phyloP scores from a whole-genome alignment of 64 coral and sea anemone species.

The Montipora cactus region DNA sequence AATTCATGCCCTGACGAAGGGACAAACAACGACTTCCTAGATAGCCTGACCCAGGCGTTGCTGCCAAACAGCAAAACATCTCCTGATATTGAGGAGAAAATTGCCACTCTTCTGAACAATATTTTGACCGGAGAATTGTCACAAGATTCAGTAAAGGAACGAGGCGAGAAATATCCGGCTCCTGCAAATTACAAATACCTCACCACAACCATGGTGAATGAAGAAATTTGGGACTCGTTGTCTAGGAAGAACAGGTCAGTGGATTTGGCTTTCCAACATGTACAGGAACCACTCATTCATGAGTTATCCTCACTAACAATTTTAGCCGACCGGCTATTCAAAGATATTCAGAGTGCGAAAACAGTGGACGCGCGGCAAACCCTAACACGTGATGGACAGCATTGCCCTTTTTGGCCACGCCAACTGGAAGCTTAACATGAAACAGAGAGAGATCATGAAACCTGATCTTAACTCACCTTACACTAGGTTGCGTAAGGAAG shows the following conservation, averaged over 20 bases:
- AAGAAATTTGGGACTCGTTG: conserved; percentile 54
- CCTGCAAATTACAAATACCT: conserved; percentile 65
- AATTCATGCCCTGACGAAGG: too few species aligned
- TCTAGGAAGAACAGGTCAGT: too few species aligned
- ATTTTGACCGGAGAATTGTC: conserved; percentile 24
- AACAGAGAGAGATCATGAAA: conserved; percentile 40
- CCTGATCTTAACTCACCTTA: conserved; percentile 51
- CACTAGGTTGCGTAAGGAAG: conserved; percentile 45
- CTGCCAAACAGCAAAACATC: conserved; percentile 22
- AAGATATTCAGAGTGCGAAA: conserved; percentile 4
- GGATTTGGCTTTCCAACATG: conserved; percentile 3
- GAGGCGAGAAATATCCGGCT: conserved; percentile 49
- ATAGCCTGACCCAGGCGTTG: conserved; percentile 72
- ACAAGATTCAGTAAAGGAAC: conserved; percentile 6
- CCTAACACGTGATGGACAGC: conserved; percentile 11
- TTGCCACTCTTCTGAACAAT: not conserved
- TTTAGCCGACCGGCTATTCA: conserved; percentile 13
- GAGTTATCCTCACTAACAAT: conserved; percentile 43
- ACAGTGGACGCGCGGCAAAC: conserved; percentile 1
- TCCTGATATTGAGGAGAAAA: conserved; percentile 12
- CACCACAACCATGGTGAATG: conserved; percentile 1
- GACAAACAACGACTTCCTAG: not conserved
- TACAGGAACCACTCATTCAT: conserved; percentile 35
- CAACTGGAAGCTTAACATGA: conserved; percentile 65
- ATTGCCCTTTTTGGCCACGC: conserved; percentile 49